These are phyloP conservation scores for Sinhomidia bicolor DNA, from an alignment of 2,888 invertebrate species.

Conservation along the genomic window DNA sequence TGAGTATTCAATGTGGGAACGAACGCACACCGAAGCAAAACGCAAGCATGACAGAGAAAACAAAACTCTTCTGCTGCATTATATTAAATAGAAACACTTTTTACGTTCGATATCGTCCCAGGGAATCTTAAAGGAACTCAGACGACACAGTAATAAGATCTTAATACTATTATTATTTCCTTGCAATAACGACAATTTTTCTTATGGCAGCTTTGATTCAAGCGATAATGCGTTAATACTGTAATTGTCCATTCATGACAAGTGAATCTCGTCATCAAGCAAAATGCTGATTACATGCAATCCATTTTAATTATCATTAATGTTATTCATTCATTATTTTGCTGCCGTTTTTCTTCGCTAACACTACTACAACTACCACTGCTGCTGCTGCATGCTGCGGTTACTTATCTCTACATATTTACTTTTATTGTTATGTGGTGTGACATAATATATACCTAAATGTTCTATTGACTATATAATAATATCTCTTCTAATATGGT, in stretches of 20 bases:
- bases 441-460: background rate
- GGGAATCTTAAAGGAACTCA: constrained; percentile 42
- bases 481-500: too few species aligned
- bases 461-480: too few species aligned
- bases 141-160: constrained; percentile 18
- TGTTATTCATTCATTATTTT: constrained; percentile 51
- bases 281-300: constrained; percentile 62
- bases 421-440: too few species aligned
- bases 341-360: constrained; percentile 4
- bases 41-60: background rate
- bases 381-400: background rate
- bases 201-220: constrained; percentile 4
- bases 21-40: constrained; percentile 19
- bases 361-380: background rate
- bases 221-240: constrained; percentile 20
- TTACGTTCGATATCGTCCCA: constrained; percentile 37
- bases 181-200: constrained; percentile 3
- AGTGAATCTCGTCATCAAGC: constrained; percentile 59
- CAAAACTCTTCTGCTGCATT: too few species aligned
- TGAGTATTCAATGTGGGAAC: background rate
- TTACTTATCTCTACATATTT: too few species aligned
- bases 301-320: constrained; percentile 61
- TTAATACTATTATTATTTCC: constrained; percentile 37
- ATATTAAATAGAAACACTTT: background rate
- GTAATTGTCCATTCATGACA: constrained; percentile 61